phyloP scores from a whole-genome alignment of 2,888 invertebrate species.

The Hesperia comma region DNA sequence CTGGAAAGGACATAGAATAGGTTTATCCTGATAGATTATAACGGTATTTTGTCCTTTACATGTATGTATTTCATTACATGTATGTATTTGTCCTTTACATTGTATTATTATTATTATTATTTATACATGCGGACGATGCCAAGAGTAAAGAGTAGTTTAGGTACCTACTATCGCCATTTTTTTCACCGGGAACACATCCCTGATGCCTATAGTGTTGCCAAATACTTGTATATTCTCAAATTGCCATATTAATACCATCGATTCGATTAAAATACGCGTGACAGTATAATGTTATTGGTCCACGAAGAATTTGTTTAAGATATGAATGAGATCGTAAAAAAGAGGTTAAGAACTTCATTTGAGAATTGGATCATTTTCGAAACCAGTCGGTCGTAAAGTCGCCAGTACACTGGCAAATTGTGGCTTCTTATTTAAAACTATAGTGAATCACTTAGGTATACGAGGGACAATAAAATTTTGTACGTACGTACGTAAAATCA shows the following conservation, averaged over 20 bases:
- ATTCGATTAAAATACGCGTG: conserved; percentile 21
- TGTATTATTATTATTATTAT: too few species aligned
- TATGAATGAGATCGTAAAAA: conserved; percentile 30
- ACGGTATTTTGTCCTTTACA: too few species aligned
- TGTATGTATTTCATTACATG: too few species aligned
- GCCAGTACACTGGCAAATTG: background rate
- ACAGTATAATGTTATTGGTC: conserved; percentile 19
- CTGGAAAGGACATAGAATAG: too few species aligned
- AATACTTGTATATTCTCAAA: background rate
- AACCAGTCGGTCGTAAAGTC: conserved; percentile 7
- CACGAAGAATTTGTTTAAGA: conserved; percentile 2
- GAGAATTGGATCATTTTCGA: conserved; percentile 5
- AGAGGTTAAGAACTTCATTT: conserved; percentile 34
- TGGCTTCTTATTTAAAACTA: background rate
- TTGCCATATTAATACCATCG: conserved; percentile 30
- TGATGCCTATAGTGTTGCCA: too few species aligned
- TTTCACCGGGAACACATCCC: too few species aligned
- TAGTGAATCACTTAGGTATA: background rate
- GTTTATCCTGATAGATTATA: too few species aligned
- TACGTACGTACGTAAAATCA: background rate
- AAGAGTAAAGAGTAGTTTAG: too few species aligned
- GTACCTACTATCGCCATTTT: too few species aligned
- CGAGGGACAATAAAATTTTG: background rate
- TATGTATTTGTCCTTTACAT: too few species aligned
- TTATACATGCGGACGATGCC: too few species aligned